phyloP scores from a whole-genome alignment of 2,888 invertebrate species.

The Julus scanicus region DNA sequence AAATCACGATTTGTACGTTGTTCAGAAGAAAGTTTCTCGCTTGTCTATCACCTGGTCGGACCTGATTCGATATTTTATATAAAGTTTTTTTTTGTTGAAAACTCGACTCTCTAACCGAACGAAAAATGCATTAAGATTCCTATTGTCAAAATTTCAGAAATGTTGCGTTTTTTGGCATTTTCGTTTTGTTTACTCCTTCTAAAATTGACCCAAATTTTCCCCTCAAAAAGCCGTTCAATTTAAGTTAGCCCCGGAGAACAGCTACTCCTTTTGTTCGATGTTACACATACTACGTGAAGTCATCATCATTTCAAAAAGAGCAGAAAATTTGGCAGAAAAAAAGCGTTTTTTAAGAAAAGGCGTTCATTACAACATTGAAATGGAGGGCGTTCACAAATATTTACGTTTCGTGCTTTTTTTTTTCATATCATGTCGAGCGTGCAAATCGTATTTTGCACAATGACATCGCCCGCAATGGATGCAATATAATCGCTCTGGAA shows the following conservation, averaged over 20 bases:
- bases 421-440: neutral
- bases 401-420: neutral
- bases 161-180: conserved; percentile 39
- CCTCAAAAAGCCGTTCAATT: neutral
- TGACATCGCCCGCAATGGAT: neutral
- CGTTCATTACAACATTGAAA: conserved; percentile 8
- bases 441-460: neutral
- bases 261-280: conserved; percentile 31
- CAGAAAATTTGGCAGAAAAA: neutral
- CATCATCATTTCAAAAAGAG: conserved; percentile 16
- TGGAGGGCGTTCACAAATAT: conserved; percentile 43
- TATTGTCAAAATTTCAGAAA: conserved; percentile 13
- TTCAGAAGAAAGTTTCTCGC: neutral
- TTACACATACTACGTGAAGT: neutral
- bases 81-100: neutral
- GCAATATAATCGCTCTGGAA: conserved; percentile 22
- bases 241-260: neutral
- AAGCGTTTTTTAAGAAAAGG: conserved; percentile 16
- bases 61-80: neutral
- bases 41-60: neutral
- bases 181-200: conserved; percentile 30
- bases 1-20: neutral
- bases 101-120: neutral
- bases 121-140: neutral
- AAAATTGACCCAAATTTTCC: neutral